A percentile compares a stretch with the other conserved stretches of the same genome.
phyloP scores from a whole-genome alignment of 2,113 vertebrate species.

The Embiotoca jacksoni region DNA sequence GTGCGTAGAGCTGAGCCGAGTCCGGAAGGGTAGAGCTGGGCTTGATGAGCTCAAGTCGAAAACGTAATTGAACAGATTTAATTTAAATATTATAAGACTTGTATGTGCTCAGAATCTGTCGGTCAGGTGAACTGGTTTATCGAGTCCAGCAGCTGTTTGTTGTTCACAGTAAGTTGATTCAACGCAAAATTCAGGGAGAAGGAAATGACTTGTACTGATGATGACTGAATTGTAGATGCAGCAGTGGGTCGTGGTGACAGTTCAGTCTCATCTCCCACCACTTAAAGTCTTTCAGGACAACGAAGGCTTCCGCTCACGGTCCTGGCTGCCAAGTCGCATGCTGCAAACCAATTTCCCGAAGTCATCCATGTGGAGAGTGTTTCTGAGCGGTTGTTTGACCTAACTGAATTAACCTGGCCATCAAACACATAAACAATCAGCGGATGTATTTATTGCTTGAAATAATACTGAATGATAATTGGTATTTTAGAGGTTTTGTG shows the following conservation, averaged over 20 bases:
- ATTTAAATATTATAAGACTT: no score
- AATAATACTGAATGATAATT: background rate
- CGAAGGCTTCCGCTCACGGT: background rate
- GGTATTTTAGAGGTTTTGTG: no score
- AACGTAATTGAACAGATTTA: no score
- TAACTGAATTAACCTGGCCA: background rate
- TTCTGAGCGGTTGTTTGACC: background rate
- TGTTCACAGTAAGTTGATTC: no score
- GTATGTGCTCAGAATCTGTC: background rate
- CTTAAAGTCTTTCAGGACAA: background rate
- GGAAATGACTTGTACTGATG: background rate
- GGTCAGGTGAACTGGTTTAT: no score
- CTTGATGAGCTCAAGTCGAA: no score
- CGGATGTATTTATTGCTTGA: background rate
- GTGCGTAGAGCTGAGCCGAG: no score
- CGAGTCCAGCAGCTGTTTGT: no score
- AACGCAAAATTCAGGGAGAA: no score
- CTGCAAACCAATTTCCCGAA: background rate
- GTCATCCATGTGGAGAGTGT: background rate
- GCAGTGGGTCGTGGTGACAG: slow-evolving; percentile 35
- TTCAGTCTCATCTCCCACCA: background rate
- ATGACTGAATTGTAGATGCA: background rate
- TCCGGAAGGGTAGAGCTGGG: no score
- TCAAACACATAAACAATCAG: background rate
- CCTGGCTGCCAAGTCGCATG: background rate